Evolutionary conservation across 53 echinoderm and acorn worm species (phyloP), one percentile per base, ranked within the genome.

Genomic region (Hippasteria phrygiana): DNA sequence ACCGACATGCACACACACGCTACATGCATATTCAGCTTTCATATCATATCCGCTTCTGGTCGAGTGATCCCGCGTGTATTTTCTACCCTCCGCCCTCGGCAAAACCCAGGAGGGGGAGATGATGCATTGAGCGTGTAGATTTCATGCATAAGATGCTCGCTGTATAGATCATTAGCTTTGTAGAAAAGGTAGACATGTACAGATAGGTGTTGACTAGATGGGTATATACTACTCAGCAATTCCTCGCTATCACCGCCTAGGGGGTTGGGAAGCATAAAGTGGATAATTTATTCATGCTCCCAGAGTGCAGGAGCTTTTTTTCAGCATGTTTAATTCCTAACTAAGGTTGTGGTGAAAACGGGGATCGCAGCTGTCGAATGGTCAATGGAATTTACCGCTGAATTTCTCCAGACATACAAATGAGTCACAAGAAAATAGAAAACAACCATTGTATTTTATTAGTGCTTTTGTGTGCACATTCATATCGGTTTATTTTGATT

Each of bases 241-340:
- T 66, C 36, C 67, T 1, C 34, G 9, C 18, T 1, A 36, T 66
- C 73, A 43, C 42, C 24, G 73, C 67, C 18, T 20, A 1, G 26
- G 43, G 73, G 42, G 5, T 72, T 72, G 73, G 43, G 12, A 14
- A 72, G 40, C 40, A 35, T 67, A 13, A n/a, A 72, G 26, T 39
- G 41, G 42, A 72, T 72, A 8, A 66, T 66, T 66, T 66, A 66
- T 66, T 66, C 67, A 66, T 66, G 18, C 34, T 66, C 34, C 37
- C 36, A 33, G 14, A 8, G 59, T 59, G 26, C n/a, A 24, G 59
- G n/a, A 24, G 20, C 14, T 17, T n/a, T n/a, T n/a, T n/a, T n/a
- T n/a, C n/a, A n/a, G n/a, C n/a, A n/a, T n/a, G n/a, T n/a, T n/a
- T n/a, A n/a, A n/a, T n/a, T n/a, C n/a, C n/a, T n/a, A 51, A 51